These are phyloP conservation scores for Nibea coibor DNA, from an alignment of 2,113 vertebrate genomes.

Conservation along the genomic window DNA sequence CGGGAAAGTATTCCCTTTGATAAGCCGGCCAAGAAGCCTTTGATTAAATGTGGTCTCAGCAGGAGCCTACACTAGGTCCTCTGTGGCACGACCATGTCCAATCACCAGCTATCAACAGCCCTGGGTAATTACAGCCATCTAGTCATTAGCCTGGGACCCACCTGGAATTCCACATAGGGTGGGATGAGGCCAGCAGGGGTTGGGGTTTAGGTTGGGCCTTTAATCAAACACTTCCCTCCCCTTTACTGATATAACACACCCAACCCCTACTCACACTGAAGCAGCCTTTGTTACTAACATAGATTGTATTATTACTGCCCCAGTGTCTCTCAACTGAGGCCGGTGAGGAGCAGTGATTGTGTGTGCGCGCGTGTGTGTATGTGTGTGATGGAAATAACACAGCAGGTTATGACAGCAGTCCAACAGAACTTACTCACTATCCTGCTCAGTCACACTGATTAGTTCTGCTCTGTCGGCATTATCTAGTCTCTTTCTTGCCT, in stretches of 20 bases:
- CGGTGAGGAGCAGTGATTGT: not conserved
- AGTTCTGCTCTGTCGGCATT: slow-evolving; percentile 22
- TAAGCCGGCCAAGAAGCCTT: slow-evolving; percentile 78
- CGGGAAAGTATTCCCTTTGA: slow-evolving; percentile 83
- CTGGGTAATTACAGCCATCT: slow-evolving; percentile 83
- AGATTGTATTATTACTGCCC: slow-evolving; percentile 48
- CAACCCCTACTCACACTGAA: slow-evolving; percentile 57
- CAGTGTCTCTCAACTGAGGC: slow-evolving; percentile 25
- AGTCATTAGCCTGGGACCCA: slow-evolving; percentile 80
- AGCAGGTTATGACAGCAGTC: slow-evolving; percentile 33
- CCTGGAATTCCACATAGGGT: slow-evolving; percentile 79
- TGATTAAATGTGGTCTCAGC: slow-evolving; percentile 77
- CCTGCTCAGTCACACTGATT: slow-evolving; percentile 17
- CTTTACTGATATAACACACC: slow-evolving; percentile 62
- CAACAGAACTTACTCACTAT: slow-evolving; percentile 26
- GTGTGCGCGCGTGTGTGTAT: slow-evolving; percentile 13
- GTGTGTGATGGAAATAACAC: slow-evolving; percentile 28
- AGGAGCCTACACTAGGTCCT: slow-evolving; percentile 81
- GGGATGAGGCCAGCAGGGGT: slow-evolving; percentile 63
- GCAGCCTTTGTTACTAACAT: slow-evolving; percentile 68
- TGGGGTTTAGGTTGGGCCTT: slow-evolving; percentile 71
- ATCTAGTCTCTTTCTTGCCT: slow-evolving; percentile 27
- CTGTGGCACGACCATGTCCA: slow-evolving; percentile 79
- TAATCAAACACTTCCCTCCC: slow-evolving; percentile 78
- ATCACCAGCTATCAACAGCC: slow-evolving; percentile 80